Evolutionary conservation across 2,113 vertebrate species (phyloP), one percentile per base, ranked within the genome.

Genomic region (Cyprinodon variegatus): DNA sequence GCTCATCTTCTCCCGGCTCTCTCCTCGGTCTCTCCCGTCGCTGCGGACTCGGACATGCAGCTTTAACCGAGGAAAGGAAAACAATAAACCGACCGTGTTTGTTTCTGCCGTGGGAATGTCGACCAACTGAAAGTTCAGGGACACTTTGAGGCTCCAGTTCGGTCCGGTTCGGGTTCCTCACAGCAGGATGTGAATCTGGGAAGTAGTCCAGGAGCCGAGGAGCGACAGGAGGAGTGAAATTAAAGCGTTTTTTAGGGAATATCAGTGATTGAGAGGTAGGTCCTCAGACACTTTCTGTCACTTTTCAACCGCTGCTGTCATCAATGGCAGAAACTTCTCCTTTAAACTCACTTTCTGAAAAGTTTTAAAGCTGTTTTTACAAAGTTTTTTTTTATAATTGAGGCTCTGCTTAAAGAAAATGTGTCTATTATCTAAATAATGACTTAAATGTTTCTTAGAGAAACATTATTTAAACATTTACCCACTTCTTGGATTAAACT

Each of bases 171-270:
- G 15, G 37, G 40, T 72, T 72, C 22, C 8, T 13, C 67, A 4
- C 39, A 17, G 1, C 72, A 63, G 79, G 86, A 91, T 88, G 84
- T 88, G 81, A 65, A 76, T 69, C 6, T 77, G 48, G 81, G 68
- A 78, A 88, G 65, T 77, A 86, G 84, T 79, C 22, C 12, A 40
- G 41, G 45, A 43, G 61, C 17, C n/a, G 40, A n/a, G 2, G 45
- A 53, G 66, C 1, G 22, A 0, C 20, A 60, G 60, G 72, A 72
- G 22, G 2, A 61, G 14, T 75, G 82, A 80, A 3, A 71, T 67
- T 71, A 74, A 53, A 68, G 0, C 3, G 3, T 4, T 46, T 11
- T 70, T 68, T 68, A 59, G 14, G 84, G 74, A 81, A 77, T 87
- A 81, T 48, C 39, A 66, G 61, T 0, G 4, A 53, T 13, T 17